Percentiles rank a stretch among this genome's conserved stretches.
Conservation (phyloP, 2,888 invertebrate species). For the Pristionchus japonicus region DNA sequence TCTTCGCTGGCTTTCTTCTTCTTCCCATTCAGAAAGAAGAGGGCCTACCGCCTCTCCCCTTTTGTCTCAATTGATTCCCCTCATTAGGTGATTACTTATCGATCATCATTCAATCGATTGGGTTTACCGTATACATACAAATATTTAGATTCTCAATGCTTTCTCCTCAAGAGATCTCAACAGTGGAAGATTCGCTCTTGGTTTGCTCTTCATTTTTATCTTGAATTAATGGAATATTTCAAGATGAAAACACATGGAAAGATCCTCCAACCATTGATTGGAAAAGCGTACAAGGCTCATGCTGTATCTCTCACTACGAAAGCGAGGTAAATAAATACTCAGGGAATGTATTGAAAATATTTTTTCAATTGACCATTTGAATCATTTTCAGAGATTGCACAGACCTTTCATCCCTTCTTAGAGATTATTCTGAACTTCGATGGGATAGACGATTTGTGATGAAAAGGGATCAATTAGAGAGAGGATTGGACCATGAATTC, state of each 20-base stretch:
- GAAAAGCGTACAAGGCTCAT: conserved; percentile 77
- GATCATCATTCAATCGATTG: too few relatives aligned
- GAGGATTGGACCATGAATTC: conserved; percentile 39
- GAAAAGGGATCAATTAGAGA: conserved; percentile 40
- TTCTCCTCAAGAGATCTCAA: conserved; percentile 7
- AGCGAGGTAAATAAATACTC: conserved; percentile 59
- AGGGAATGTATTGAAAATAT: conserved; percentile 52
- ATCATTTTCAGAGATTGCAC: conserved; percentile 70
- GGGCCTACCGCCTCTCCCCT: conserved; percentile 65
- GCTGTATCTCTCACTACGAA: conserved; percentile 75
- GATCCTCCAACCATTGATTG: conserved; percentile 75
- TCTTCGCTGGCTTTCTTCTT: conserved; percentile 75
- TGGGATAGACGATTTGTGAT: conserved; percentile 77
- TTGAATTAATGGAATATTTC: neutral
- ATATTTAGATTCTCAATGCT: neutral
- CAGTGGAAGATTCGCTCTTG: neutral
- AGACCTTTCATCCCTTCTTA: conserved; percentile 74
- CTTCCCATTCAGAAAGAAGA: conserved; percentile 73
- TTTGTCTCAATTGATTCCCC: conserved; percentile 65
- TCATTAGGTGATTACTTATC: conserved; percentile 55
- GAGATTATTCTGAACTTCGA: conserved; percentile 77
- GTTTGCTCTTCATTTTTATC: neutral
- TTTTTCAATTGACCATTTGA: neutral
- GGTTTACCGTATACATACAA: neutral
- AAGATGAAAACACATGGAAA: conserved; percentile 67